Conservation (phyloP, 2,113 vertebrate genomes). For the Mormyrus iriodes region DNA sequence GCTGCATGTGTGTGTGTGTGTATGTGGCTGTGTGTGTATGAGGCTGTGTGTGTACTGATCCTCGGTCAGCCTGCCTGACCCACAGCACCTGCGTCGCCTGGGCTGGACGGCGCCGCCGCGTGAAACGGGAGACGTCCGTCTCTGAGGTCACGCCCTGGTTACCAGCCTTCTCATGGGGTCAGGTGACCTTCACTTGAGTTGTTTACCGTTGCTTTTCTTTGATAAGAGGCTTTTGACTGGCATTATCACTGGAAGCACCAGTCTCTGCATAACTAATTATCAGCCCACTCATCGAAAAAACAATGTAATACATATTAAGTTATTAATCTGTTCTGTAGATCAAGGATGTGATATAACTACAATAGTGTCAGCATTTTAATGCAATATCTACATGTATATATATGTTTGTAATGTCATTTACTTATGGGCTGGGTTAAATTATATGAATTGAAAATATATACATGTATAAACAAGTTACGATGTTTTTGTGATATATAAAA, state of each 20-base stretch:
- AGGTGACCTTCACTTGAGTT: slow-evolving; percentile 61
- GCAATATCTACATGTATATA: not conserved
- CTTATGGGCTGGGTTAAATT: not conserved
- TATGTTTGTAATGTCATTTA: no score
- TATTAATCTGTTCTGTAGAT: not conserved
- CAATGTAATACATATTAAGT: not conserved
- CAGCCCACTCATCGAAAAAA: not conserved
- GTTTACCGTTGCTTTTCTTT: slow-evolving; percentile 55
- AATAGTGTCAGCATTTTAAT: not conserved
- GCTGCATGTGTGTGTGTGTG: not conserved
- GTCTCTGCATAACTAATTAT: not conserved
- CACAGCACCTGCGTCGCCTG: not conserved
- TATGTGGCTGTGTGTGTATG: not conserved
- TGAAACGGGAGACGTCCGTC: slow-evolving; percentile 49
- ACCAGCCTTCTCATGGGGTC: slow-evolving; percentile 52
- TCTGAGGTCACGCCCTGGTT: slow-evolving; percentile 64
- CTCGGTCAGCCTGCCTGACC: not conserved
- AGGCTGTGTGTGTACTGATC: not conserved
- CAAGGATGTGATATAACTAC: not conserved
- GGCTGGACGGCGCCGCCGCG: not conserved
- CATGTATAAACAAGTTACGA: not conserved
- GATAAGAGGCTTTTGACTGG: slow-evolving; percentile 25
- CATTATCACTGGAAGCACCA: not conserved
- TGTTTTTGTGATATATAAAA: not conserved
- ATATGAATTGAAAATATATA: not conserved